Evolutionary conservation across 2,113 vertebrate genomes (phyloP).

Genomic region (Maccullochella peelii): DNA sequence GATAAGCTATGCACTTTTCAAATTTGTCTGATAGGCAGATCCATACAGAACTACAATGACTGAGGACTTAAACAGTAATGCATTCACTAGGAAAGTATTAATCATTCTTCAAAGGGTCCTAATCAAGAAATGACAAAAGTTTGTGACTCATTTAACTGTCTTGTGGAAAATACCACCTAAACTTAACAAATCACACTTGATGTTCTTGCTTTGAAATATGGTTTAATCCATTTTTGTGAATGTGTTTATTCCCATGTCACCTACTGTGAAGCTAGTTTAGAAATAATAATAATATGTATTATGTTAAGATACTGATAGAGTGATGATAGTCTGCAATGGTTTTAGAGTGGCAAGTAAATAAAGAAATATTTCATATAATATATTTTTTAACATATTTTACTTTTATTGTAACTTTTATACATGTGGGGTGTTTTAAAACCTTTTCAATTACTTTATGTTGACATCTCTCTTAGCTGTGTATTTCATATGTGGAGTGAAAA

Average conservation of each 20-base stretch:
- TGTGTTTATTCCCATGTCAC: neutral
- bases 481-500: neutral
- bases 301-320: neutral
- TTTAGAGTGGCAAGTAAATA: neutral
- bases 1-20: constrained; percentile 68
- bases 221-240: neutral
- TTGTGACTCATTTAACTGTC: neutral
- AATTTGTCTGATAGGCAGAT: constrained; percentile 62
- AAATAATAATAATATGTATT: neutral
- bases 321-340: neutral
- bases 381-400: neutral
- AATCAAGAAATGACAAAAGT: neutral
- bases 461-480: neutral
- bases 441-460: neutral
- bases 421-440: neutral
- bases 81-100: neutral
- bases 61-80: constrained; percentile 10
- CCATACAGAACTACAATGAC: constrained; percentile 42
- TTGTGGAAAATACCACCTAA: neutral
- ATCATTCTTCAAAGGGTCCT: neutral
- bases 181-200: neutral
- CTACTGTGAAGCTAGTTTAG: neutral
- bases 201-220: neutral
- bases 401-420: neutral
- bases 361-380: neutral